Conservation (phyloP, 2,888 invertebrate genomes). For the Tolmerus cingulatus region DNA sequence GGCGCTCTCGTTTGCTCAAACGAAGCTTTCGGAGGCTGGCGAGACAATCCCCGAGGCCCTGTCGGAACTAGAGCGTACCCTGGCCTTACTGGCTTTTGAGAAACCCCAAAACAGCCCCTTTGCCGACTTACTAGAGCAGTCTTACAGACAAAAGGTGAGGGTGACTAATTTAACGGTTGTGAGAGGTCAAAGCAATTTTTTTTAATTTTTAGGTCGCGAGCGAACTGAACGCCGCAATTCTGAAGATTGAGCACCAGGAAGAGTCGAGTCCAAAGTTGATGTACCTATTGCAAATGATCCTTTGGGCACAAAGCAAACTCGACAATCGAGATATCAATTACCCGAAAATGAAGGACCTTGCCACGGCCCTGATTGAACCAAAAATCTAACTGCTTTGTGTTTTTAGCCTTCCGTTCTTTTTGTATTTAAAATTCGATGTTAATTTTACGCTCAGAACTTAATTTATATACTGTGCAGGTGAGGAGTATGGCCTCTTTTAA, state of each 20-base stretch:
- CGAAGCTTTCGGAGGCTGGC: conserved; percentile 84
- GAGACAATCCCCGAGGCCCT: conserved; percentile 76
- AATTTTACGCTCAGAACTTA: conserved; percentile 20
- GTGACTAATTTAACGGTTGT: neutral
- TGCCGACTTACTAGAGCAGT: conserved; percentile 89
- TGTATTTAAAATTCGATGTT: conserved; percentile 9
- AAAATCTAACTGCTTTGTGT: conserved; percentile 50
- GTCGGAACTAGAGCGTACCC: conserved; percentile 87
- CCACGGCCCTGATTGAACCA: conserved; percentile 79
- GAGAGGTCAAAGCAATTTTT: neutral
- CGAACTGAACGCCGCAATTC: conserved; percentile 96
- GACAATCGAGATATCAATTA: conserved; percentile 95
- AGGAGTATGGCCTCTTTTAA: neutral
- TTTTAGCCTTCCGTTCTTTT: neutral
- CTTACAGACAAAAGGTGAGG: conserved; percentile 90
- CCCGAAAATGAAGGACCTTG: conserved; percentile 93
- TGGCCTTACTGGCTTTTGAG: conserved; percentile 95
- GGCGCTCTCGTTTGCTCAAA: conserved; percentile 86
- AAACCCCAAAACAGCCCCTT: conserved; percentile 95
- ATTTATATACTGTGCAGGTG: conserved; percentile 33
- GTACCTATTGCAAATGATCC: conserved; percentile 87
- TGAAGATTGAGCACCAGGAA: conserved; percentile 92
- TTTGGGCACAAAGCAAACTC: conserved; percentile 96
- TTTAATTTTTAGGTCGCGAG: conserved; percentile 82
- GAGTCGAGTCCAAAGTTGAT: conserved; percentile 91